Base-by-base conservation (phyloP, 2,797 vertebrate species). In the Diceros bicornis region DNA sequence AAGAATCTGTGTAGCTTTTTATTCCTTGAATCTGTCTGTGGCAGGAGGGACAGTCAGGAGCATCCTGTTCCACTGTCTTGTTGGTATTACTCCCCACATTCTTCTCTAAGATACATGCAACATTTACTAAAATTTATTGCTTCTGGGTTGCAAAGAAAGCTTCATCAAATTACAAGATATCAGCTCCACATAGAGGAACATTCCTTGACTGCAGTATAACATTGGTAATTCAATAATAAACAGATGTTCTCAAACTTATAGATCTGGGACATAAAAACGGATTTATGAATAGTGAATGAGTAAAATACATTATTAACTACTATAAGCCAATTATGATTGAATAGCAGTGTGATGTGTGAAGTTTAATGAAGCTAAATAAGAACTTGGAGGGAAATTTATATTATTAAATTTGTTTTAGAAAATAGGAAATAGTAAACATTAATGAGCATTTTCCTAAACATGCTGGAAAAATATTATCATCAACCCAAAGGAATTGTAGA, bases 341-440 rank as follows among this genome's bases (percentile, higher is more conserved):
- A 78, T 64, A 77, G 3, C 14, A 78, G 3, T 7, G 68, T n/a
- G 5, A 68, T 61, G 0, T 83, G 3, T 86, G 9, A 66, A 52
- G 55, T 81, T 81, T 77, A 74, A 44, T 91, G 32, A 85, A 29
- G 7, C 32, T 92, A 83, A 90, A n/a, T 89, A 72, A 52, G 11
- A 82, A 83, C 3, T 47, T 62, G 18, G 9, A 84, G 6, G 7
- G 3, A 84, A 55, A 81, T 88, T 57, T 89, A 37, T 81, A 66
- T 47, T 77, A 16, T 50, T 52, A 91, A 95, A 66, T 89, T n/a
- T 88, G 1, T 85, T 79, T 72, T 69, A 69, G 14, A 92, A 87
- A 87, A 37, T 23, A 74, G 6, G 1, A 79, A 89, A 91, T 37
- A 71, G 16, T 86, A 78, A 86, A 85, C 41, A 66, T 77, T 84